Conservation (phyloP, 92 coral and sea anemone genomes). For the Parazoanthus darwini region DNA sequence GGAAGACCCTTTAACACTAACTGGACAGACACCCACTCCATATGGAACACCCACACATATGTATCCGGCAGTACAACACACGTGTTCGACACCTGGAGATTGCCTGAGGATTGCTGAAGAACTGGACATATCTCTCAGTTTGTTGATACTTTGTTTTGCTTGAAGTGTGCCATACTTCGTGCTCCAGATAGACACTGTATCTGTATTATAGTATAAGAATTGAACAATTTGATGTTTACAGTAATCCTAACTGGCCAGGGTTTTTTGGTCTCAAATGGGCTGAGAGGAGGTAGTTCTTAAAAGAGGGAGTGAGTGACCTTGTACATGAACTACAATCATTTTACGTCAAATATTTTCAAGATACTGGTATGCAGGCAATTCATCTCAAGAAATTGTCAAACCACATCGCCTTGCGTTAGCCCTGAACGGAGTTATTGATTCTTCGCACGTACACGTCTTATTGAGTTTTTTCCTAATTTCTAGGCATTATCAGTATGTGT, state of each 20-base stretch:
- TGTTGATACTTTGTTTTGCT: constrained; percentile 58
- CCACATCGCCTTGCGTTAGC: too few species aligned
- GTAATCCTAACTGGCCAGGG: background rate
- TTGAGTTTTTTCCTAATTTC: too few species aligned
- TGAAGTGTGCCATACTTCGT: constrained; percentile 83
- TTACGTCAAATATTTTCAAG: too few species aligned
- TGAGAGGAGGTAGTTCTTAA: too few species aligned
- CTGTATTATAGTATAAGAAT: constrained; percentile 28
- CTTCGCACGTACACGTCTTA: too few species aligned
- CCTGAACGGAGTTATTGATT: too few species aligned
- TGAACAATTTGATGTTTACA: background rate
- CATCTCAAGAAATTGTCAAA: too few species aligned
- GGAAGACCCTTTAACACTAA: constrained; percentile 60
- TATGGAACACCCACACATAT: constrained; percentile 65
- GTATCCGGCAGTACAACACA: constrained; percentile 67
- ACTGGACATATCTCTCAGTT: constrained; percentile 41
- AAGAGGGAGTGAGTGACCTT: too few species aligned
- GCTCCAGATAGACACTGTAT: constrained; percentile 58
- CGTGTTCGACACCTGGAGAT: constrained; percentile 56
- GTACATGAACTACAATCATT: too few species aligned
- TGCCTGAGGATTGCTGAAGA: constrained; percentile 33
- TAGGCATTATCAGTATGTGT: too few species aligned
- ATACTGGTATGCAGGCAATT: too few species aligned
- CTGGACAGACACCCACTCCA: constrained; percentile 78
- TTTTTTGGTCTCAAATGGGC: too few species aligned